These are phyloP conservation scores for Onychostoma macrolepis DNA, from an alignment of 2,113 vertebrate genomes.

Conservation along the genomic window DNA sequence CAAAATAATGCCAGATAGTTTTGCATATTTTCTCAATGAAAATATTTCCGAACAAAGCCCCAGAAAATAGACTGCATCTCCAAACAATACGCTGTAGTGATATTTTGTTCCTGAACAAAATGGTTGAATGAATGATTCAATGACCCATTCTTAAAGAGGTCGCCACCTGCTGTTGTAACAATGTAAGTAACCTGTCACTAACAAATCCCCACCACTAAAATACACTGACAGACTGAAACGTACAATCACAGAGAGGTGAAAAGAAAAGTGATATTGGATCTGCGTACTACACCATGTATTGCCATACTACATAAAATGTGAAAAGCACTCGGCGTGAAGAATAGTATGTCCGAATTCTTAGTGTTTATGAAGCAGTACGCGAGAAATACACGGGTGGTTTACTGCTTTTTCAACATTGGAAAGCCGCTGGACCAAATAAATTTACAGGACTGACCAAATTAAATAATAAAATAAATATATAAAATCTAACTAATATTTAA, in stretches of 20 bases:
- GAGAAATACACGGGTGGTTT: not conserved
- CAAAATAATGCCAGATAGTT: not conserved
- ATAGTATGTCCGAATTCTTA: not conserved
- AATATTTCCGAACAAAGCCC: not conserved
- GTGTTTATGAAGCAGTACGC: not conserved
- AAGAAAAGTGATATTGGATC: not conserved
- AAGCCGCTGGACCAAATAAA: not conserved
- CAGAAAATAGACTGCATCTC: not conserved
- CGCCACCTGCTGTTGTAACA: not conserved
- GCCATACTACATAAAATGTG: not conserved
- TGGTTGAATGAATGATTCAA: not conserved
- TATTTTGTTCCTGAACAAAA: not conserved
- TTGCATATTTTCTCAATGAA: not conserved
- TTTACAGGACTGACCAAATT: not conserved
- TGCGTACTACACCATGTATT: not conserved
- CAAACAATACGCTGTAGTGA: not conserved
- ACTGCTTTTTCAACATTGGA: not conserved
- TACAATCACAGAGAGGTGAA: not conserved
- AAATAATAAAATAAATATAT: not conserved
- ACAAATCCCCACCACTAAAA: not conserved
- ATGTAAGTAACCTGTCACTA: not conserved
- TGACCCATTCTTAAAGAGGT: not conserved
- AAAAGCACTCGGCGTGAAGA: not conserved
- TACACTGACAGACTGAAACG: not conserved
- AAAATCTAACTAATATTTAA: not conserved